Percentiles rank a stretch among this genome's conserved stretches.
These are phyloP conservation scores for Drosophila carrolli DNA, from an alignment of 1,140 invertebrate species.

Conservation along the genomic window DNA sequence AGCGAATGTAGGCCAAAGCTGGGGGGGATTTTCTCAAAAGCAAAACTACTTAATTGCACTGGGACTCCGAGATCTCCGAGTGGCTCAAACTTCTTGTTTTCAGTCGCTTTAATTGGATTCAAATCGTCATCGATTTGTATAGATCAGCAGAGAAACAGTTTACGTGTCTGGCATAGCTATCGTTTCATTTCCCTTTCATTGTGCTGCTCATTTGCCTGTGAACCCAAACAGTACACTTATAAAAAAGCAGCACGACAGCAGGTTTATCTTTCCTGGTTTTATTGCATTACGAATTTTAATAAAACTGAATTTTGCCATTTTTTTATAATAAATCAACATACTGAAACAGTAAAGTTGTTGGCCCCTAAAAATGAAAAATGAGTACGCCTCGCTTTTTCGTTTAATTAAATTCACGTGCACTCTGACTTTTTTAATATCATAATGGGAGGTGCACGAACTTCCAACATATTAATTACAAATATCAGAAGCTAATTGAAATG, in stretches of 20 bases:
- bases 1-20: conserved; percentile 32
- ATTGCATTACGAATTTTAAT: too few species aligned
- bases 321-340: too few species aligned
- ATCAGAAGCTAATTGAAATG: not conserved
- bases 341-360: too few species aligned
- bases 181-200: conserved; percentile 48
- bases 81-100: conserved; percentile 6
- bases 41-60: conserved; percentile 24
- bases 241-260: not conserved
- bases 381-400: too few species aligned
- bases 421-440: too few species aligned
- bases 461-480: too few species aligned
- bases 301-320: too few species aligned
- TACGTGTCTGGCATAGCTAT: conserved; percentile 51
- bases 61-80: conserved; percentile 2
- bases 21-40: not conserved
- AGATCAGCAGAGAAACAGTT: conserved; percentile 13
- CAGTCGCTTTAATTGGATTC: conserved; percentile 34
- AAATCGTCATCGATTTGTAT: conserved; percentile 28
- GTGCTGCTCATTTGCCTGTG: conserved; percentile 46
- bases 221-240: conserved; percentile 31
- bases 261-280: too few species aligned
- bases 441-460: too few species aligned
- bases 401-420: too few species aligned
- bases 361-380: too few species aligned